Conservation (phyloP, 2,888 invertebrate species). For the Amblyjoppa fuscipennis region DNA sequence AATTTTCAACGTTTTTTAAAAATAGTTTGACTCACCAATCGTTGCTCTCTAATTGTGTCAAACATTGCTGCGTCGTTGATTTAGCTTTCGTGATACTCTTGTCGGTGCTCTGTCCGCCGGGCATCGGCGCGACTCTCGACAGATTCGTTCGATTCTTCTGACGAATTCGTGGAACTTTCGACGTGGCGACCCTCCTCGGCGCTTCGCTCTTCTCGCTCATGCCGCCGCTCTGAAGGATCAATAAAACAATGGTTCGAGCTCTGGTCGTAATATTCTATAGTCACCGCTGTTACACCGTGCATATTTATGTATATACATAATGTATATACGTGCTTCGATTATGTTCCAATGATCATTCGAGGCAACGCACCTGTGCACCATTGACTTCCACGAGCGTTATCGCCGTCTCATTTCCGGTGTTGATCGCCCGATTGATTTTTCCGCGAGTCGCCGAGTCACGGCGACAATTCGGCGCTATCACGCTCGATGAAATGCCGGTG, state of each 20-base stretch:
- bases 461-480: conserved; percentile 19
- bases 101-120: conserved; percentile 79
- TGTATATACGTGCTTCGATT: neutral
- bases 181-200: conserved; percentile 66
- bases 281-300: neutral
- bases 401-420: conserved; percentile 54
- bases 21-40: conserved; percentile 87
- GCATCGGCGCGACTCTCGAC: conserved; percentile 71
- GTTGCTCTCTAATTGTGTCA: conserved; percentile 89
- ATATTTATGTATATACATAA: neutral
- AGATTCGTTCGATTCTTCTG: conserved; percentile 69
- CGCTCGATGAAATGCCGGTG: conserved; percentile 1
- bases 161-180: conserved; percentile 75
- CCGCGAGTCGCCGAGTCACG: conserved; percentile 65
- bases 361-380: conserved; percentile 52
- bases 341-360: conserved; percentile 19
- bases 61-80: conserved; percentile 88
- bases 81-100: conserved; percentile 88
- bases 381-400: conserved; percentile 38
- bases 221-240: conserved; percentile 47
- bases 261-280: conserved; percentile 3
- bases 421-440: conserved; percentile 60
- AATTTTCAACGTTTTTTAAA: neutral
- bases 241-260: conserved; percentile 42
- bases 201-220: conserved; percentile 64